Base-by-base conservation (phyloP, 1,140 invertebrate species). In the Microplitis demolitor region DNA sequence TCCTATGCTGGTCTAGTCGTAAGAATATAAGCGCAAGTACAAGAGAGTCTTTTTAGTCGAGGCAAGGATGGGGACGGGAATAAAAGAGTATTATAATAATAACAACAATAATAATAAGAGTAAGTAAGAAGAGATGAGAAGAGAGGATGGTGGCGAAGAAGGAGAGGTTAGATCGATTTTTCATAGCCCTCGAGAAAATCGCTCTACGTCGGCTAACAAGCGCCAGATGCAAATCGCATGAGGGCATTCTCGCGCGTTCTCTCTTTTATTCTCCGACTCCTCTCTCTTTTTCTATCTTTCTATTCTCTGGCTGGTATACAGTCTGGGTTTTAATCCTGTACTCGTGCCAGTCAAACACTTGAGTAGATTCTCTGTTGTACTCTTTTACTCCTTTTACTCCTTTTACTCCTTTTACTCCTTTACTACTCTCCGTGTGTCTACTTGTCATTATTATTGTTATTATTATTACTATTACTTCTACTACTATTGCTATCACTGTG, bases 111-210 rank as follows among this genome's bases (percentile, higher is more conserved):
- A 50, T 13, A 50, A 9, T 6, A 37, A 67, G 45, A 45, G 60
- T 56, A 39, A 53, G 61, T 50, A 66, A 56, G 56, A 60, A 50
- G 56, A 66, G 58, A 66, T 14, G 62, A 53, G 4, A 60, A 69
- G 34, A 33, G 53, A 8, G 5, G 58, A 61, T 16, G 53, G 33
- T 13, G 58, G 33, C 3, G 53, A 33, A 69, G 58, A 71, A 71
- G 61, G 68, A 75, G 72, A 83, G 79, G 80, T 83, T 81, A 81
- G 78, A 82, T 83, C 79, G 80, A 83, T 83, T 83, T 83, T 83
- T 82, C 81, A 81, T 80, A 79, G 76, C 78, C 76, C 71, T 72
- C 50, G 35, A 61, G 69, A 62, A 74, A 68, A 67, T 71, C 64
- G 69, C 13, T 70, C 58, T 68, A 66, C 31, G 66, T 62, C 71